Evolutionary conservation across 2,888 invertebrate genomes (phyloP).

Genomic region (Lamellibrachia satsuma): DNA sequence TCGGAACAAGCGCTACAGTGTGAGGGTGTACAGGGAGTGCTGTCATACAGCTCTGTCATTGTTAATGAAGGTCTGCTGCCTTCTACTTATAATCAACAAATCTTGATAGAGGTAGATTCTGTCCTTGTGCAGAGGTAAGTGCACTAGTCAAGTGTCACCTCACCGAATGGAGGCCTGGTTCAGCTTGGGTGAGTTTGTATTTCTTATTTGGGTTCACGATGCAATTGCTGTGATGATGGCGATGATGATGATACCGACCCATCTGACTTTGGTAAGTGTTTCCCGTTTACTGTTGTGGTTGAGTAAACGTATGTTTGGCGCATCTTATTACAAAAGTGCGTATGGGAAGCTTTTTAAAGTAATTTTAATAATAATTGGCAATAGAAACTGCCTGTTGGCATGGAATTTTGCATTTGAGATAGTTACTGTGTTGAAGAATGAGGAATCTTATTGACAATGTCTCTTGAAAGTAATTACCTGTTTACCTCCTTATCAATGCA

Average conservation of each 20-base stretch:
- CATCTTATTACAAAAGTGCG: not conserved
- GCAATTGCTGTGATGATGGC: not conserved
- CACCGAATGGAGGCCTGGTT: not conserved
- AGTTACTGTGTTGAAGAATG: not conserved
- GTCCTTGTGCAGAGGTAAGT: not conserved
- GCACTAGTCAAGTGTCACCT: not conserved
- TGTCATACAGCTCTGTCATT: not conserved
- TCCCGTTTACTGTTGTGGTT: not conserved
- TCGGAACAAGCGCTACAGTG: not conserved
- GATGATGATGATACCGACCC: not conserved
- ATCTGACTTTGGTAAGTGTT: not conserved
- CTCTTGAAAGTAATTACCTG: not conserved
- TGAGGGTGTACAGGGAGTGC: not conserved
- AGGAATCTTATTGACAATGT: not conserved
- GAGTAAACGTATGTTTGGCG: not conserved
- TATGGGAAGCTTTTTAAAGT: not conserved
- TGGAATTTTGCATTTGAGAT: not conserved
- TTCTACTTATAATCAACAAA: not conserved
- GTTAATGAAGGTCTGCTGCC: not conserved
- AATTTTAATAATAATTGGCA: too few species aligned
- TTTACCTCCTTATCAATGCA: not conserved
- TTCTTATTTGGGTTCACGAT: not conserved
- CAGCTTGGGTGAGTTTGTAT: slow-evolving; percentile 11
- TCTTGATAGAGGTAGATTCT: not conserved
- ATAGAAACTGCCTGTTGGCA: too few species aligned